Base-by-base conservation (phyloP, 2,888 invertebrate genomes). In the Drosophila mulleri region DNA sequence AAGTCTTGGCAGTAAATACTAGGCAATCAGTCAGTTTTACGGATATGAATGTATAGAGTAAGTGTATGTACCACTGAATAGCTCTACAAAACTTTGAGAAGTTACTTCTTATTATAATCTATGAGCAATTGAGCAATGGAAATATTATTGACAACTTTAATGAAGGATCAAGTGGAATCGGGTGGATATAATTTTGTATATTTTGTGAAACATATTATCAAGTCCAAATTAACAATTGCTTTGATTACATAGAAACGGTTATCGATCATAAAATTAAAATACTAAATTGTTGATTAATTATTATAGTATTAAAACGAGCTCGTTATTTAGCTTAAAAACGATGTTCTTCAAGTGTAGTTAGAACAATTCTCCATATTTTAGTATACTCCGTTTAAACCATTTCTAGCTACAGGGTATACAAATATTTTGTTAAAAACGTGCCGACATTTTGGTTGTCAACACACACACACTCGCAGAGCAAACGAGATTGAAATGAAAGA, bases 401-500 rank as follows among this genome's bases (percentile, higher is more conserved):
- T 26, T 5, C 14, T 23, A 12, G 2, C 29, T 68, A 18, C 56
- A 68, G 69, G 67, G 69, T 45, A 60, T 52, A 47, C 41, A 63
- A 63, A 63, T 75, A 66, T 79, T 72, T 75, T 48, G 79, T 77
- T 75, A 68, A 86, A 86, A 90, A 90, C 87, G 86, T 86, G 86
- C 87, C 87, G 89, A 90, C 86, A 90, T 81, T 90, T 87, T 67
- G 81, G 74, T 61, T 90, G 90, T 90, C 86, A 88, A 76, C 90
- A 88, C 69, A 63, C 37, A 37, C 35, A 35, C 26, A 18, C 44
- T 56, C 26, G 45, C 29, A 66, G 37, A 80, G 48, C 61, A 37
- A 66, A 39, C 72, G 44, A 64, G 66, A 63, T 39, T 60, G 54
- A 57, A 59, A 52, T 53, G 71, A 63, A 59, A 59, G 53, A 60